phyloP scores from a whole-genome alignment of 2,888 invertebrate genomes.

The Plebejus argus region DNA sequence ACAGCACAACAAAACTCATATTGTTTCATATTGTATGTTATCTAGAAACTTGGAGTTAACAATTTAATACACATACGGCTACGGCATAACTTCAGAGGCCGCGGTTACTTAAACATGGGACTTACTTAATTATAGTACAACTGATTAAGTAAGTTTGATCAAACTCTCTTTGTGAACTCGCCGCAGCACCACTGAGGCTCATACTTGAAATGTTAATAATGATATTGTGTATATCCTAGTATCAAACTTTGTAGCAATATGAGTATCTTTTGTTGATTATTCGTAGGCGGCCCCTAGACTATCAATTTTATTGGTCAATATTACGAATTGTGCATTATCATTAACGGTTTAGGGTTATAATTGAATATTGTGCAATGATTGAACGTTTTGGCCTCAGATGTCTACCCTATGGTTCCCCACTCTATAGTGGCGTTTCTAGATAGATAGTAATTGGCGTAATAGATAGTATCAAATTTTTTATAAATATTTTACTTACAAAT shows the following conservation, averaged over 20 bases:
- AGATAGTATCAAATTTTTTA: no score
- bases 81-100: constrained; percentile 41
- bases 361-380: no score
- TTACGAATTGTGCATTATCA: no score
- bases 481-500: no score
- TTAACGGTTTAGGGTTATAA: no score
- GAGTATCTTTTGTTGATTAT: background rate
- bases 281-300: no score
- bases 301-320: no score
- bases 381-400: no score
- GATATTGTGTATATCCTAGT: constrained; percentile 3
- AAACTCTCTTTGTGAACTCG: constrained; percentile 50
- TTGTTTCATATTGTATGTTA: background rate
- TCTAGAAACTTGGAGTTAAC: constrained; percentile 26
- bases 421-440: no score
- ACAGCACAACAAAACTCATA: background rate
- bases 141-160: constrained; percentile 57
- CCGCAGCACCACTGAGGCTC: constrained; percentile 46
- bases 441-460: no score
- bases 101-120: constrained; percentile 49
- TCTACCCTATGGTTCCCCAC: no score
- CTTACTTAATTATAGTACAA: constrained; percentile 56
- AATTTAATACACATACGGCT: constrained; percentile 35
- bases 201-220: constrained; percentile 29
- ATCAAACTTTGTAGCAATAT: background rate